Evolutionary conservation across 2,113 vertebrate genomes (phyloP).

Genomic region (Dasypus novemcinctus): DNA sequence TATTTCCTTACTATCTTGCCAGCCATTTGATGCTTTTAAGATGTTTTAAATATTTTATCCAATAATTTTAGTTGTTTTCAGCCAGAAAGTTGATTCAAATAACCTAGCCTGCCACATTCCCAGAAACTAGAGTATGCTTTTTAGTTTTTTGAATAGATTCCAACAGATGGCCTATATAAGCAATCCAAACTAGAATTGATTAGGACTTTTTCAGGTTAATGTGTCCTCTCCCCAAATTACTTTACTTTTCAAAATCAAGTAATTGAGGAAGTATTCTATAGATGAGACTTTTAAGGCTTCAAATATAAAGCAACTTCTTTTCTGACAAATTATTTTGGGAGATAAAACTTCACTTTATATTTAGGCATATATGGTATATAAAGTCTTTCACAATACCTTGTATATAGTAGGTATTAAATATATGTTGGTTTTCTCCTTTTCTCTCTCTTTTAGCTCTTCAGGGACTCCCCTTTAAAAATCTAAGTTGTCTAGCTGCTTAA

Average conservation of each 20-base stretch:
- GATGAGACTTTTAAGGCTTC: neutral
- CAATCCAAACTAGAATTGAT: neutral
- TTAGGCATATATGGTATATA: neutral
- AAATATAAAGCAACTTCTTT: conserved; percentile 37
- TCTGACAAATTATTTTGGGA: conserved; percentile 41
- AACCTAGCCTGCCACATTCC: conserved; percentile 1
- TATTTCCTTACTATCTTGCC: conserved; percentile 41
- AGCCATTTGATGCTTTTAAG: conserved; percentile 58
- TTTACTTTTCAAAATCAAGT: conserved; percentile 7
- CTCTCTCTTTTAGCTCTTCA: conserved; percentile 8
- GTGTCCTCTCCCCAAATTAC: neutral
- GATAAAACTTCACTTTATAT: conserved; percentile 30
- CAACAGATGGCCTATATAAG: neutral
- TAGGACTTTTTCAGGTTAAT: neutral
- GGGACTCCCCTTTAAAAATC: neutral
- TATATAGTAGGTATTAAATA: conserved; percentile 26
- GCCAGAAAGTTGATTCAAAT: conserved; percentile 55
- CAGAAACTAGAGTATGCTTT: neutral
- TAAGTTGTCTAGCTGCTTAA: neutral
- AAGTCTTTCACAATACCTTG: neutral
- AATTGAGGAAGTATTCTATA: neutral
- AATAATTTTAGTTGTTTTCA: conserved; percentile 62
- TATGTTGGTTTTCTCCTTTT: neutral
- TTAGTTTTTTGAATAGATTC: neutral
- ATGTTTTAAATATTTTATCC: conserved; percentile 61